A percentile compares a stretch with the other conserved stretches of the same genome.
Conservation (phyloP, 2,113 vertebrate genomes). For the Chaetura pelagica region DNA sequence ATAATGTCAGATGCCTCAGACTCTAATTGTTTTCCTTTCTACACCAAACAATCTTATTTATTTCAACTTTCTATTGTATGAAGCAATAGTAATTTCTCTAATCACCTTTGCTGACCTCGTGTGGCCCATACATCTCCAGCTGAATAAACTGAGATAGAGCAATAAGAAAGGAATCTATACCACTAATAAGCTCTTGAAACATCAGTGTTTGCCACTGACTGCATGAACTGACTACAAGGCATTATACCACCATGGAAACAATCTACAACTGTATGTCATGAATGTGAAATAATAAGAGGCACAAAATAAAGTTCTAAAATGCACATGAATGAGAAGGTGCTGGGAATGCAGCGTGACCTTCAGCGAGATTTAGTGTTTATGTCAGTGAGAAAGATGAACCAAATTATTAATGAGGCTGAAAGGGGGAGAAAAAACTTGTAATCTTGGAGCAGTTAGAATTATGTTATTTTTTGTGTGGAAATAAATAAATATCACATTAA, state of each 20-base stretch:
- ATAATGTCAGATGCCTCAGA: background rate
- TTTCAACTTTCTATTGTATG: background rate
- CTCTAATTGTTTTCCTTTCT: background rate
- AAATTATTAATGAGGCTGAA: conserved; percentile 48
- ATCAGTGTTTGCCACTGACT: background rate
- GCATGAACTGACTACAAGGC: background rate
- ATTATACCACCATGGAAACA: background rate
- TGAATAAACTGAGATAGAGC: conserved; percentile 15
- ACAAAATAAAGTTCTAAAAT: background rate
- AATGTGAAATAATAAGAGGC: background rate
- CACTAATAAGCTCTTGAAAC: conserved; percentile 27
- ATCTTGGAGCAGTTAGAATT: conserved; percentile 15
- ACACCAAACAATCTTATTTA: background rate
- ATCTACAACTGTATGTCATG: background rate
- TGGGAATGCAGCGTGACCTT: background rate
- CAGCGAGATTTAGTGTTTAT: background rate
- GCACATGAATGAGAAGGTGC: background rate
- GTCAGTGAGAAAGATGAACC: conserved; percentile 9
- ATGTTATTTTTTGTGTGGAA: conserved; percentile 1
- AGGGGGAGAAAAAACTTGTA: background rate
- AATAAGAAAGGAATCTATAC: background rate
- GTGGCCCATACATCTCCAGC: background rate
- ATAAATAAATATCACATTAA: background rate
- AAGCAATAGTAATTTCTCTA: background rate
- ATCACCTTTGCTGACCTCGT: background rate